Conservation (phyloP, 2,797 vertebrate species). For the Enteromius thamalakanensis region DNA sequence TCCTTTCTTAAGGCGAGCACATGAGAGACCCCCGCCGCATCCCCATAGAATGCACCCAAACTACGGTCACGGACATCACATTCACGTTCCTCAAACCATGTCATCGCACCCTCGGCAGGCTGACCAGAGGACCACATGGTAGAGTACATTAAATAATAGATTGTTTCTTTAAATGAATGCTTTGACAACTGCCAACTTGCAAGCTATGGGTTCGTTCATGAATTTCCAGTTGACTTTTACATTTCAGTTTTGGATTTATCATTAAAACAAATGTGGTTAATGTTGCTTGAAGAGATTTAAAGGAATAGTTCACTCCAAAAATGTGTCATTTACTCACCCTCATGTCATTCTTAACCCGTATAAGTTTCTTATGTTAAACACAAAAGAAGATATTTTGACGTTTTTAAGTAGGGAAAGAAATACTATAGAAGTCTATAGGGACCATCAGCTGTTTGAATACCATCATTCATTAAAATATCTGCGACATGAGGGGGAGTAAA, state of each 20-base stretch:
- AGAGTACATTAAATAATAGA: conserved; percentile 42
- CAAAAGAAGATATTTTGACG: not conserved
- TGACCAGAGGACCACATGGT: conserved; percentile 96
- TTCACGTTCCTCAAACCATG: conserved; percentile 99
- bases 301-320: not conserved
- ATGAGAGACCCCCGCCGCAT: conserved; percentile 96
- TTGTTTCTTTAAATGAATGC: not conserved
- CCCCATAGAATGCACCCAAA: conserved; percentile 99
- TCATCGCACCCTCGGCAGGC: conserved; percentile 96
- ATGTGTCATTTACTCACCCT: not conserved
- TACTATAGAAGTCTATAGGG: not conserved
- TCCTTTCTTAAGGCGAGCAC: conserved; percentile 83
- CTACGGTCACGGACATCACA: conserved; percentile 98
- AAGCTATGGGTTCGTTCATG: not conserved
- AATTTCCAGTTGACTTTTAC: not conserved
- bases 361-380: not conserved
- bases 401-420: not conserved
- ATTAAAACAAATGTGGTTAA: not conserved
- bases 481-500: not conserved
- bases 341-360: not conserved
- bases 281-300: not conserved
- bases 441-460: not conserved
- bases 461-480: not conserved
- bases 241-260: not conserved
- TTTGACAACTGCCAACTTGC: not conserved